Base-by-base conservation (phyloP, 2,113 vertebrate genomes). In the Megaceryle torquata region DNA sequence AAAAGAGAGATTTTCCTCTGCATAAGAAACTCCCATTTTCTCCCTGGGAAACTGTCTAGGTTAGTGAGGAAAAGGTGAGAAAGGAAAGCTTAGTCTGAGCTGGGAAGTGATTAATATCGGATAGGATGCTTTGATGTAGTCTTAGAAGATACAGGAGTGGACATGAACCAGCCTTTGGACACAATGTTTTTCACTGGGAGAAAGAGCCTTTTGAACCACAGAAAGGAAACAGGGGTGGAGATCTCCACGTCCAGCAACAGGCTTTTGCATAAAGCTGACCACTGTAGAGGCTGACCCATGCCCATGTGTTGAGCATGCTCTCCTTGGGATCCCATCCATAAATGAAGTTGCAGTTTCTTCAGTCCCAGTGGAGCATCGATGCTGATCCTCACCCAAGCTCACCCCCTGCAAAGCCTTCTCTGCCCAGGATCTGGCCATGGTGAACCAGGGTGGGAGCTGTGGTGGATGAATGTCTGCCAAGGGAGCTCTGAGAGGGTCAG, bases 341-440 rank as follows among this genome's bases (percentile, higher is more conserved):
- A 77, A 25, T 11, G 44, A 53, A 61, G 57, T 3, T 50, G 12
- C 57, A 69, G 70, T 24, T 75, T 41, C 75, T 71, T 35, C 65
- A 57, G 13, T 48, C 41, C 35, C 65, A 13, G 22, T 5, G 28
- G 19, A 72, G 17, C 60, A 50, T 53, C 65, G 12, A 2, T 17
- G 29, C 29, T 29, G 28, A n/a, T 74, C 78, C 22, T 74, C 50
- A 35, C 6, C 44, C 82, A 15, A 8, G 1, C 10, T 70, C 8
- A 1, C 21, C 2, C 1, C 1, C 7, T 35, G 15, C 70, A 56
- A 26, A 87, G 24, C 26, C 20, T 39, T 9, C 59, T 53, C 14
- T 48, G 46, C n/a, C 37, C 51, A 10, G n/a, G n/a, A 25, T 28
- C 15, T 2, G 3, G 16, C 22, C n/a, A 2, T 0, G 2, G 46